Evolutionary conservation across 1,140 invertebrate genomes (phyloP).

Genomic region (Heterodera schachtii): DNA sequence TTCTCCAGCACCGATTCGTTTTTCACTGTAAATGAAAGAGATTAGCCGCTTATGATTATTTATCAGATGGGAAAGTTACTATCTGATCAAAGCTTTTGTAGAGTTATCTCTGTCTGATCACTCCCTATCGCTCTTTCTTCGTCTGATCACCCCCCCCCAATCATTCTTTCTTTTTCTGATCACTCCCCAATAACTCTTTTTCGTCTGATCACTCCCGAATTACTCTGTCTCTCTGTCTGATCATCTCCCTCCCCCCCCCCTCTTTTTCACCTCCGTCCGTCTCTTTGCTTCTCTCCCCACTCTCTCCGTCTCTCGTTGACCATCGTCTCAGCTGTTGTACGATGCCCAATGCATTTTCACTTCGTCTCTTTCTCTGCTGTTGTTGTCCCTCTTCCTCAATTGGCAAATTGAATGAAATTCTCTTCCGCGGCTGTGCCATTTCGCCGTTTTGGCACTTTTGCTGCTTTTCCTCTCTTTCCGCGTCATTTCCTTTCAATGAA

Average conservation of each 20-base stretch:
- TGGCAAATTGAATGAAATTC: conserved; percentile 31
- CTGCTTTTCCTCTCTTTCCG: background rate
- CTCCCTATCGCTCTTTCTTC: background rate
- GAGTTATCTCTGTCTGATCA: no score
- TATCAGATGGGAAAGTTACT: no score
- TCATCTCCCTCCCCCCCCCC: background rate
- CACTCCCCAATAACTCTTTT: no score
- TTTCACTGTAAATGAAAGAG: background rate
- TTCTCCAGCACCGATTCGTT: background rate
- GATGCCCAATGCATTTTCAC: background rate
- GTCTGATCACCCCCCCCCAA: background rate
- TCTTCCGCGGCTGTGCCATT: background rate
- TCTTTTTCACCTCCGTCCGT: background rate
- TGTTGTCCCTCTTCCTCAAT: background rate
- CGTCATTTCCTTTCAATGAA: conserved; percentile 1
- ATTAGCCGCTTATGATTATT: no score
- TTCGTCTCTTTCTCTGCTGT: background rate
- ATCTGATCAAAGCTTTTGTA: no score
- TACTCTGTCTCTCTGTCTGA: background rate
- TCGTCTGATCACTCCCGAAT: background rate
- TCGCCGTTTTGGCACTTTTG: background rate
- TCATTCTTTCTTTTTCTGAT: no score
- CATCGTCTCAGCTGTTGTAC: conserved; percentile 1
- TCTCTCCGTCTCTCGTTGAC: background rate
- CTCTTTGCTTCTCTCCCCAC: background rate